Evolutionary conservation across 2,888 invertebrate species (phyloP).

Genomic region (Drosophila rellima): DNA sequence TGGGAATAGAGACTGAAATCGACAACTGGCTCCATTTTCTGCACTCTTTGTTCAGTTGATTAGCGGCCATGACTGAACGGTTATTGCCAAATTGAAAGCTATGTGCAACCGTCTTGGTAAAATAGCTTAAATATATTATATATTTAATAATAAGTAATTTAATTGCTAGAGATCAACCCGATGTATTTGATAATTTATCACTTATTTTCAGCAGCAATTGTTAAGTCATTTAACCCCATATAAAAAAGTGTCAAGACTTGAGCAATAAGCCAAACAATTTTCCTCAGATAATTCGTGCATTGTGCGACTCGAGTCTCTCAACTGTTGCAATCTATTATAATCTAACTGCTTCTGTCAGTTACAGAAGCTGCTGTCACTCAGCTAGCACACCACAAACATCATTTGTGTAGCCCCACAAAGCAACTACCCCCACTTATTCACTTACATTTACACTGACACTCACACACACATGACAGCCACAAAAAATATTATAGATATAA

Average conservation of each 20-base stretch:
- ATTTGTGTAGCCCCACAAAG: conserved; percentile 61
- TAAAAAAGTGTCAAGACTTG: conserved; percentile 9
- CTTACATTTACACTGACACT: conserved; percentile 12
- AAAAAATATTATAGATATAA: conserved; percentile 73
- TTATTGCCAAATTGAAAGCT: conserved; percentile 59
- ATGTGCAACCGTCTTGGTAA: conserved; percentile 1
- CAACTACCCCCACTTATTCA: conserved; percentile 16
- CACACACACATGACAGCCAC: conserved; percentile 56
- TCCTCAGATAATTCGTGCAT: conserved; percentile 26
- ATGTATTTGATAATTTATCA: background rate
- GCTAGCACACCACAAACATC: conserved; percentile 63
- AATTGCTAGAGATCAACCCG: background rate
- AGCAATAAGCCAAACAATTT: conserved; percentile 20
- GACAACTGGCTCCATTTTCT: conserved; percentile 53
- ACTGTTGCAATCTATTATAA: conserved; percentile 60
- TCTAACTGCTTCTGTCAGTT: conserved; percentile 65
- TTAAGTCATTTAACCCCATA: conserved; percentile 6
- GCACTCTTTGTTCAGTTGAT: conserved; percentile 62
- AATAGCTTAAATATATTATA: background rate
- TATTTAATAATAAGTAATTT: background rate
- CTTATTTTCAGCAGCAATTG: conserved; percentile 17
- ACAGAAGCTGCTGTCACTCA: conserved; percentile 70
- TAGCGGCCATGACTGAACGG: conserved; percentile 74
- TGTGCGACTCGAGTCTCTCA: conserved; percentile 22
- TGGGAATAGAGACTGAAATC: conserved; percentile 26